phyloP scores from a whole-genome alignment of 1,140 invertebrate species.

The Halictus rubicundus region DNA sequence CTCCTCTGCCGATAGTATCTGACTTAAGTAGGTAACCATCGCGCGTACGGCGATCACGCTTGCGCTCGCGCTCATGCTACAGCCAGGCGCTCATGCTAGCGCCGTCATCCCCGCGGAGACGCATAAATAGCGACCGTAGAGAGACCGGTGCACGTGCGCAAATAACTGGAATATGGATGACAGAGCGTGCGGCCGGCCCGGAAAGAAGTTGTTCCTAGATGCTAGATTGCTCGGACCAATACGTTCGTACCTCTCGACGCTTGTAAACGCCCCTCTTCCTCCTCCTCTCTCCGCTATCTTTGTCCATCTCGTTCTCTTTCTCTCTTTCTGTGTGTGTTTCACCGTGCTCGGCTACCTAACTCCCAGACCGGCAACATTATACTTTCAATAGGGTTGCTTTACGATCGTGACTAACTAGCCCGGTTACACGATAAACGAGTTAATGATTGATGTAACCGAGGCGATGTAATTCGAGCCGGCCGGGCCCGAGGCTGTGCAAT shows the following conservation, averaged over 20 bases:
- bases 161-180: conserved; percentile 45
- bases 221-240: conserved; percentile 16
- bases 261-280: conserved; percentile 21
- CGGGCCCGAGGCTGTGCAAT: conserved; percentile 1
- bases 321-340: not conserved
- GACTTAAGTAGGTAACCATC: conserved; percentile 68
- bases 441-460: conserved; percentile 44
- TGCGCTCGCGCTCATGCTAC: too few species aligned
- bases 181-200: not conserved
- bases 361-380: conserved; percentile 10
- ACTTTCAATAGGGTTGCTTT: conserved; percentile 45
- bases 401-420: conserved; percentile 39
- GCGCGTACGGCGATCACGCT: not conserved
- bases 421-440: conserved; percentile 42
- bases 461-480: conserved; percentile 7
- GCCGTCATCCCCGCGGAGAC: not conserved
- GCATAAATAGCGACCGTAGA: conserved; percentile 7
- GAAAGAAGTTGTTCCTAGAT: conserved; percentile 48
- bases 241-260: conserved; percentile 2
- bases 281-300: not conserved
- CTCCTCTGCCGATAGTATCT: conserved; percentile 67
- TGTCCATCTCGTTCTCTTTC: not conserved
- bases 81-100: not conserved
- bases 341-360: not conserved
- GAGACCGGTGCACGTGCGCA: conserved; percentile 41